Percentiles rank a stretch among this genome's conserved stretches.
Conservation (phyloP, 37 sponge, comb jelly and placozoan species). For the Beroe ovata region DNA sequence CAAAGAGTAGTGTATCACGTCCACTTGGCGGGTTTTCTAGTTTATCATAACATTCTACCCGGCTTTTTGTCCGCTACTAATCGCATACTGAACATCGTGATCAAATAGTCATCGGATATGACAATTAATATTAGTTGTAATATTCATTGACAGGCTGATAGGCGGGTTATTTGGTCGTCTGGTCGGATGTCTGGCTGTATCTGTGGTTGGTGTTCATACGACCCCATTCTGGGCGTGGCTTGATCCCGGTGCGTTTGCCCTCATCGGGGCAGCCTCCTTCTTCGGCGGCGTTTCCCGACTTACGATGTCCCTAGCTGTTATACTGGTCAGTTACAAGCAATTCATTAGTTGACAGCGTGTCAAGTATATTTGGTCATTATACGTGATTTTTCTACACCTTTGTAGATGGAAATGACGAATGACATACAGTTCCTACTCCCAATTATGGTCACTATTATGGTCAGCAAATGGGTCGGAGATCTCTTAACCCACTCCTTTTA, state of each 20-base stretch:
- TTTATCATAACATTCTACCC: no score
- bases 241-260: conserved; percentile 71
- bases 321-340: conserved; percentile 70
- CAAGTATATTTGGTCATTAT: background rate
- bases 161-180: conserved; percentile 69
- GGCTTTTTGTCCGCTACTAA: no score
- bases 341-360: no score
- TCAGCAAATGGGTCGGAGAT: conserved; percentile 71
- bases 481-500: conserved; percentile 70
- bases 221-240: conserved; percentile 69
- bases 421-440: conserved; percentile 71
- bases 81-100: no score
- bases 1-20: no score
- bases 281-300: conserved; percentile 71
- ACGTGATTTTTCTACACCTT: background rate
- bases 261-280: conserved; percentile 71
- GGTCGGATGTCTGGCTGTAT: conserved; percentile 57
- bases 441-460: conserved; percentile 70
- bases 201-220: conserved; percentile 38
- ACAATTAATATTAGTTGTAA: no score
- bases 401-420: conserved; percentile 71
- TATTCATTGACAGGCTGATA: conserved; percentile 70
- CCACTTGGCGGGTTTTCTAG: no score
- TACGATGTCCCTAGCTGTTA: conserved; percentile 71
- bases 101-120: no score